phyloP scores from a whole-genome alignment of 2,797 vertebrate species.

The Mormyrus proboscirostris region DNA sequence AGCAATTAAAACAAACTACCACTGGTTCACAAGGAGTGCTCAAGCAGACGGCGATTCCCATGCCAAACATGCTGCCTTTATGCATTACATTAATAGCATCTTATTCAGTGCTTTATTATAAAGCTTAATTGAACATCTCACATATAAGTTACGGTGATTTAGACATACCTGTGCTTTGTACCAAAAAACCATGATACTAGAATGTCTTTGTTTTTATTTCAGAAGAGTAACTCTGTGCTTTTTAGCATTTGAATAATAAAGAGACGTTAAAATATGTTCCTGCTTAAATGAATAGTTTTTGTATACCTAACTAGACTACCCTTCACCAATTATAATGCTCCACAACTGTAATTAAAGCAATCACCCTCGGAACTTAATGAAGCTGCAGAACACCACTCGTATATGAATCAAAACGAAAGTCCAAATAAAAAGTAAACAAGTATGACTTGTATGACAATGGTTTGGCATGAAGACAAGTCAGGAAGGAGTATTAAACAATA shows the following conservation, averaged over 20 bases:
- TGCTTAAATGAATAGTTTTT: conserved; percentile 6
- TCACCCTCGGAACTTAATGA: not conserved
- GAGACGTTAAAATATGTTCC: not conserved
- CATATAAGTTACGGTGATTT: not conserved
- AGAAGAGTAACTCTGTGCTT: not conserved
- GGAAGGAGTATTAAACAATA: not conserved
- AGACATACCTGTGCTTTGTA: not conserved
- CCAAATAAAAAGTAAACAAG: not conserved
- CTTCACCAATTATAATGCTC: not conserved
- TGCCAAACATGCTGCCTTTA: not conserved
- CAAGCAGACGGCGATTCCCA: not conserved
- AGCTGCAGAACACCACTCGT: not conserved
- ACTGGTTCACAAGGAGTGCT: not conserved
- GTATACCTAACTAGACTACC: not conserved
- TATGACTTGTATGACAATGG: not conserved
- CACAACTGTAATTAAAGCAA: not conserved
- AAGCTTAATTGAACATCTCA: not conserved
- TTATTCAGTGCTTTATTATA: not conserved
- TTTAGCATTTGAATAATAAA: not conserved
- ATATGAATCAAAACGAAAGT: not conserved
- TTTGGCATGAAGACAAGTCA: not conserved
- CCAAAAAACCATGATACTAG: not conserved
- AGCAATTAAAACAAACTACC: conserved; percentile 1
- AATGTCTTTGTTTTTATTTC: not conserved
- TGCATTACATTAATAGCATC: not conserved